phyloP scores from a whole-genome alignment of 2,113 vertebrate species.

The Hirundichthys speculiger region DNA sequence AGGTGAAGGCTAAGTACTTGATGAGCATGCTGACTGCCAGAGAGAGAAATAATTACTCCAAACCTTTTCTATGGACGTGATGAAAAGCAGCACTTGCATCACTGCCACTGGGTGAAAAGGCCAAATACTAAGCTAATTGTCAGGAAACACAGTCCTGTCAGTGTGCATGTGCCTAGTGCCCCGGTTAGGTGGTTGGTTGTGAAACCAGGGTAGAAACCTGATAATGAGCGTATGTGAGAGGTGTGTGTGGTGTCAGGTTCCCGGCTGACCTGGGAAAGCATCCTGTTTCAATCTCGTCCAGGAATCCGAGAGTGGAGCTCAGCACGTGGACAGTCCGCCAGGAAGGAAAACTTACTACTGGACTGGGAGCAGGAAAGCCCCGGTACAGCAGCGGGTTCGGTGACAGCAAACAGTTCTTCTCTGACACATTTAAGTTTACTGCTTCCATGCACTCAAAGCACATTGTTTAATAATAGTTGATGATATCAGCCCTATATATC shows the following conservation, averaged over 20 bases:
- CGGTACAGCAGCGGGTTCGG: slow-evolving; percentile 47
- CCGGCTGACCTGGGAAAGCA: slow-evolving; percentile 56
- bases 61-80: slow-evolving; percentile 41
- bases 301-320: slow-evolving; percentile 48
- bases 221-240: slow-evolving; percentile 48
- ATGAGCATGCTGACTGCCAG: slow-evolving; percentile 32
- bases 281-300: slow-evolving; percentile 55
- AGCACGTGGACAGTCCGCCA: slow-evolving; percentile 32
- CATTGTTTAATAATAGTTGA: slow-evolving; percentile 36
- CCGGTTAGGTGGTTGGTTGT: slow-evolving; percentile 23
- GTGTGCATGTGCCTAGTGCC: slow-evolving; percentile 10
- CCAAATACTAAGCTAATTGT: slow-evolving; percentile 40
- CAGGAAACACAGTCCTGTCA: slow-evolving; percentile 5
- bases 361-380: slow-evolving; percentile 31
- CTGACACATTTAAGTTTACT: slow-evolving; percentile 40
- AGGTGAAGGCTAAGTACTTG: slow-evolving; percentile 27
- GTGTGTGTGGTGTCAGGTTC: slow-evolving; percentile 62
- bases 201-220: slow-evolving; percentile 56
- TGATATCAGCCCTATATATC: slow-evolving; percentile 33
- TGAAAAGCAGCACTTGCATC: slow-evolving; percentile 39
- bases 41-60: slow-evolving; percentile 39
- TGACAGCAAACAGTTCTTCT: slow-evolving; percentile 55
- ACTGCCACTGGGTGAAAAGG: slow-evolving; percentile 31
- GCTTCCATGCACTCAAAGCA: slow-evolving; percentile 11
- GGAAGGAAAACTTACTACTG: slow-evolving; percentile 57